Evolutionary conservation across 2,113 vertebrate genomes (phyloP).

Genomic region (Prietella phreatophila): DNA sequence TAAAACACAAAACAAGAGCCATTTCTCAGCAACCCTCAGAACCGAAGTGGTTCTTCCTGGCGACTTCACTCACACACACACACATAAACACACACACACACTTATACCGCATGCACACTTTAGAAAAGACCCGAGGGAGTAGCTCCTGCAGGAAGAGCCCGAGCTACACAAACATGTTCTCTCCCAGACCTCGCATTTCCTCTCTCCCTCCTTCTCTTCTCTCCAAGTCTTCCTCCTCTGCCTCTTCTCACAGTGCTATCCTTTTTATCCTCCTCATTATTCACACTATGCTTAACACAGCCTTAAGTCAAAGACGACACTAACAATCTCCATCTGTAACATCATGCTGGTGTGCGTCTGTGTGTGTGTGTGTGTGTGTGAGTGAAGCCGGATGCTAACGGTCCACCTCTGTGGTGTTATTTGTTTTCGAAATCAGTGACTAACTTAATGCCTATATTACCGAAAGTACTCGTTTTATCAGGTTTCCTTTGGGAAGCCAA

Average conservation of each 20-base stretch:
- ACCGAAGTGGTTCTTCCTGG: slow-evolving; percentile 22
- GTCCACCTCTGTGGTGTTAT: not conserved
- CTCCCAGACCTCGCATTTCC: slow-evolving; percentile 29
- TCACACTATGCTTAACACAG: slow-evolving; percentile 34
- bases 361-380: slow-evolving; percentile 26
- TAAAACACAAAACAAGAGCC: slow-evolving; percentile 15
- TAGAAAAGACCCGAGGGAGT: slow-evolving; percentile 10
- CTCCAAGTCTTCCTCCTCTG: slow-evolving; percentile 8
- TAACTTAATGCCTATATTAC: not conserved
- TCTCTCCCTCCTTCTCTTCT: not conserved
- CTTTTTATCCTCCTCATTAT: slow-evolving; percentile 3
- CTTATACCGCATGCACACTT: slow-evolving; percentile 1
- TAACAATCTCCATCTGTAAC: slow-evolving; percentile 33
- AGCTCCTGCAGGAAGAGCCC: not conserved
- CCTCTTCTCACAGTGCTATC: slow-evolving; percentile 29
- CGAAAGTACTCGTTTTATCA: not conserved
- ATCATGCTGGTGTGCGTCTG: not conserved
- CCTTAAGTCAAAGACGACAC: slow-evolving; percentile 19
- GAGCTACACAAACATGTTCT: slow-evolving; percentile 35
- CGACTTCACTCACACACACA: slow-evolving; percentile 13
- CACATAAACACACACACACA: slow-evolving; percentile 16
- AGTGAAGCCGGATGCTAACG: not conserved
- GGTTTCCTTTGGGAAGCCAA: not conserved
- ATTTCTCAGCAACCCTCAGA: slow-evolving; percentile 19
- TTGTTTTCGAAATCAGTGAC: not conserved